Base-by-base conservation (phyloP, 2,113 vertebrate genomes). In the Hippopotamus amphibius region DNA sequence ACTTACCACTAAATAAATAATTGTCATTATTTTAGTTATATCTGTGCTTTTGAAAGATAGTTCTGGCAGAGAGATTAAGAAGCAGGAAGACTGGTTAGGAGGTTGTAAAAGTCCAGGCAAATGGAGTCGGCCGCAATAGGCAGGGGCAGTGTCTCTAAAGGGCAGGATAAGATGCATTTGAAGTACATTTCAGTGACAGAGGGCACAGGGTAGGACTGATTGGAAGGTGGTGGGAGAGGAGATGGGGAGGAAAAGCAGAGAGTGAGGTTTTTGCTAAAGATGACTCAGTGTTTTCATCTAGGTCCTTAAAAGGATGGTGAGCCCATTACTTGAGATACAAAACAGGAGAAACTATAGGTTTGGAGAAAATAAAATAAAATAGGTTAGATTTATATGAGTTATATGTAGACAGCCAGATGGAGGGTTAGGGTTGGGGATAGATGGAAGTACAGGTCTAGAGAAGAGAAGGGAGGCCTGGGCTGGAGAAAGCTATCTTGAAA, bases 31-130 rank as follows among this genome's bases (percentile, higher is more conserved):
- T 93, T 95, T 85, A 77, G 66, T 79, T 59, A 61, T 53, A 55
- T 65, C 59, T 82, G 12, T 96, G 68, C 28, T 41, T 96, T 96
- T 74, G 91, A 90, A 96, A 97, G 46, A 68, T 48, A 48, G 13
- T 93, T 76, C 21, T 95, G 41, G 26, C 19, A 43, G 21, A 86
- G 59, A 37, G 5, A 30, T 33, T 68, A 63, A 63, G 46, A 28
- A 85, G 22, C 57, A 59, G 28, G 3, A 83, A 41, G 61, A 53
- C 30, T 74, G 41, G 6, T 80, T 86, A 63, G 79, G 71, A 71
- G 43, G 46, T 37, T 77, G 26, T 97, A 26, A 66, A 76, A 84
- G 65, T 61, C 46, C 15, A 81, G 43, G 11, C 46, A 65, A 24
- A 30, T 15, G 13, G 63, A 37, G 10, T 85, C 21, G 61, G 57